Evolutionary conservation across 1,140 invertebrate genomes (phyloP).

Genomic region (Platorchestia sp.): DNA sequence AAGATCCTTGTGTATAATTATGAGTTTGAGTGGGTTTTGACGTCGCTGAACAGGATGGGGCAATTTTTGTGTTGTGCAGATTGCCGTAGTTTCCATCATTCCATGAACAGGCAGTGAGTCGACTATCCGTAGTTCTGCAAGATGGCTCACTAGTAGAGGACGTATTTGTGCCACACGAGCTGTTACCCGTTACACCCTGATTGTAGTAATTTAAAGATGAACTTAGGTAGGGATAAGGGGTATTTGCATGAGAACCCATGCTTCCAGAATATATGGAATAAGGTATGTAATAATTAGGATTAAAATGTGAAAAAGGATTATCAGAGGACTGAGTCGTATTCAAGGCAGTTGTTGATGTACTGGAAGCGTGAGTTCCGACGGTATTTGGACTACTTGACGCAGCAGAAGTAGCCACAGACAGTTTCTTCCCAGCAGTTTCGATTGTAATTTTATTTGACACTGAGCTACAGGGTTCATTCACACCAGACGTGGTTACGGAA

Average conservation of each 20-base stretch:
- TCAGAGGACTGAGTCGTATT: not conserved
- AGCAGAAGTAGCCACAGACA: not conserved
- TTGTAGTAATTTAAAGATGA: conserved; percentile 14
- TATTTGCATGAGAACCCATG: not conserved
- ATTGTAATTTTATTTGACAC: not conserved
- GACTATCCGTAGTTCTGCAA: not conserved
- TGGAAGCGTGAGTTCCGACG: not conserved
- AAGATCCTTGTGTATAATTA: not conserved
- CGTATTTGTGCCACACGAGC: not conserved
- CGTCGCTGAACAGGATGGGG: not conserved
- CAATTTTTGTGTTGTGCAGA: not conserved
- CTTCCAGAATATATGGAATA: conserved; percentile 1
- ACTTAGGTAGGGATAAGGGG: conserved; percentile 20
- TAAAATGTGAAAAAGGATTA: conserved; percentile 20
- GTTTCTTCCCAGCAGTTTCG: not conserved
- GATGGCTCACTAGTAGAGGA: not conserved
- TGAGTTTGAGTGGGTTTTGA: not conserved
- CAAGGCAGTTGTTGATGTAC: not conserved
- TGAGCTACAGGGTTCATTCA: not conserved
- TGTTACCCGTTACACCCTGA: not conserved
- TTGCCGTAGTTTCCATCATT: not conserved
- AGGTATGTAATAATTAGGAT: conserved; percentile 46
- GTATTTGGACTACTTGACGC: not conserved
- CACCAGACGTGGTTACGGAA: not conserved
- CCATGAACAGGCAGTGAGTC: not conserved